Base-by-base conservation (phyloP, 2,797 vertebrate species). In the Pangasius sanitwongsei region DNA sequence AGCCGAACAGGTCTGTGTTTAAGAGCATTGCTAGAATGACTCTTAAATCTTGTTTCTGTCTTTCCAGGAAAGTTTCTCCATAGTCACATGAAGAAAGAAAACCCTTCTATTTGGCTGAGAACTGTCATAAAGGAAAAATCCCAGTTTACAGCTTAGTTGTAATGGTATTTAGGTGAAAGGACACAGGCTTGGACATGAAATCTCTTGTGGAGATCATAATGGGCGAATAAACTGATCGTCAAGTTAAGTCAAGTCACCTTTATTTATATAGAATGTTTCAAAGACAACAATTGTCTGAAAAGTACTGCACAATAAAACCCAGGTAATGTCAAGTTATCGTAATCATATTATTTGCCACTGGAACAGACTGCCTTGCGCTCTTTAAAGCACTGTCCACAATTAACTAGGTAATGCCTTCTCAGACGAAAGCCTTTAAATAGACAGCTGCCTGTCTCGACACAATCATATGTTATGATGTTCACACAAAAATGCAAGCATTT, bases 351-450 rank as follows among this genome's bases (percentile, higher is more conserved):
- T 94, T 92, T 92, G 82, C 83, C 78, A 70, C 87, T 92, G 89
- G 89, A 93, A 92, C 86, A 16, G 87, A 83, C 44, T 55, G 57
- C 91, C 92, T 89, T 57, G 90, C 81, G 89, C 87, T 90, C 89
- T 93, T 95, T 93, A 90, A 92, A 92, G 88, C 70, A 87, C 89
- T 90, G 86, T 2, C 89, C 84, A 89, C 91, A 92, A 94, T 94
- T 92, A 93, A 93, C 88, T 91, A 93, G 87, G 92, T 92, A 88
- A 93, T 92, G 86, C 87, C 86, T 88, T 90, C 89, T 85, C 61
- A 41, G 23, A 9, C 13, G 53, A 25, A 20, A 31, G 92, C 90
- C 91, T 92, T 93, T 93, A 92, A 93, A 89, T 15, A 28, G 28
- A 83, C 82, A 83, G 57, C 81, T 44, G 34, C 12, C 23, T 41